phyloP scores from a whole-genome alignment of 2,113 vertebrate species.

The Pomatorhinus ruficollis region DNA sequence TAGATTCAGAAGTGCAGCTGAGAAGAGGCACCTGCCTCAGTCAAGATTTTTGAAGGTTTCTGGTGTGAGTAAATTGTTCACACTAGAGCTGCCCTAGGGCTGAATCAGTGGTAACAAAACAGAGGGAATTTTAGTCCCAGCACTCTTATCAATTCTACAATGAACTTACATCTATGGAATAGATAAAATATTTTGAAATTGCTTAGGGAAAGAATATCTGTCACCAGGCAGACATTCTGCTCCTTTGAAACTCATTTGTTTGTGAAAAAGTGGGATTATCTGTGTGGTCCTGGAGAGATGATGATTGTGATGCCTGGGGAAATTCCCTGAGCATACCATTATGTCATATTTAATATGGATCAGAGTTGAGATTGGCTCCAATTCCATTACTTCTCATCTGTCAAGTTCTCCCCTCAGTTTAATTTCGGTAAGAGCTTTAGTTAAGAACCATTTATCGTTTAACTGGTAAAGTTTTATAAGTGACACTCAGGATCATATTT shows the following conservation, averaged over 20 bases:
- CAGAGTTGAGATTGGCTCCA: background rate
- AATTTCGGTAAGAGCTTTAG: background rate
- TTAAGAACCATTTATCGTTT: background rate
- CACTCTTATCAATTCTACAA: background rate
- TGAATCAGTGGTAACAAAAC: background rate
- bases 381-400: background rate
- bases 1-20: background rate
- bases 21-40: background rate
- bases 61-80: background rate
- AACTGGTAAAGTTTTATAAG: background rate
- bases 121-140: background rate
- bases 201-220: background rate
- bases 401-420: accelerated
- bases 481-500: background rate
- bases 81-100: background rate
- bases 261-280: background rate
- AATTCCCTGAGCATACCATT: background rate
- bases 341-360: background rate
- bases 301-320: background rate
- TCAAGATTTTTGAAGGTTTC: background rate
- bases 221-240: background rate
- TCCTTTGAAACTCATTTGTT: background rate
- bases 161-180: background rate
- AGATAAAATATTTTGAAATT: background rate
- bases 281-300: background rate